Evolutionary conservation across 1,140 invertebrate species (phyloP), one percentile per base, ranked within the genome.

Genomic region (Cryptotermes secundus): DNA sequence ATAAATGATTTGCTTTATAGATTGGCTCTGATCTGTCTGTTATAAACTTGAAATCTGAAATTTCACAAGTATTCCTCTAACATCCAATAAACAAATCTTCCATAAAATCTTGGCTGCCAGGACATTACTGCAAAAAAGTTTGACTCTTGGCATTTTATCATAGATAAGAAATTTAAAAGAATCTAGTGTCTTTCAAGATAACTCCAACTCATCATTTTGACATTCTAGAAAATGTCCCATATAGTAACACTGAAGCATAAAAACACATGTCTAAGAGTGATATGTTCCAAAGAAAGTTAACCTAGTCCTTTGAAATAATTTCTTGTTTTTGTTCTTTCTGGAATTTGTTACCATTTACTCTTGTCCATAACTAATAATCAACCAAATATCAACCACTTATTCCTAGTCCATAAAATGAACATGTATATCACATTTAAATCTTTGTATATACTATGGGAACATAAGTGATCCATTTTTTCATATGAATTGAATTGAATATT

Each of bases 201-300:
- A 72, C 59, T 72, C 26, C 59, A 72, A 72, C 59, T n/a, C 59
- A 72, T 72, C 59, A 72, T 72, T 10, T 31, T n/a, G 59, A 72
- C 59, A 31, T 72, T 72, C 26, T 72, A 14, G 59, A 6, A 12
- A 72, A 72, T 72, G 59, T 72, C 59, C 14, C 26, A 72, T 72
- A 72, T 16, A 31, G 14, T 1, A 49, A 49, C 45, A 1, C 16
- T 19, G 19, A 19, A 49, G 45, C 22, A 49, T 22, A 22, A 4
- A 38, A 38, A 38, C 12, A 6, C 12, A 6, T 38, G 38, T 38
- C 12, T 38, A 38, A 38, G 12, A 12, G 38, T 38, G 12, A 12
- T 38, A n/a, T n/a, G n/a, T n/a, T n/a, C n/a, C n/a, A n/a, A n/a
- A n/a, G n/a, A n/a, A n/a, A n/a, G n/a, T 38, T 38, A 4, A 38